phyloP scores from a whole-genome alignment of 2,888 invertebrate genomes.

The Chelonus formosanus region DNA sequence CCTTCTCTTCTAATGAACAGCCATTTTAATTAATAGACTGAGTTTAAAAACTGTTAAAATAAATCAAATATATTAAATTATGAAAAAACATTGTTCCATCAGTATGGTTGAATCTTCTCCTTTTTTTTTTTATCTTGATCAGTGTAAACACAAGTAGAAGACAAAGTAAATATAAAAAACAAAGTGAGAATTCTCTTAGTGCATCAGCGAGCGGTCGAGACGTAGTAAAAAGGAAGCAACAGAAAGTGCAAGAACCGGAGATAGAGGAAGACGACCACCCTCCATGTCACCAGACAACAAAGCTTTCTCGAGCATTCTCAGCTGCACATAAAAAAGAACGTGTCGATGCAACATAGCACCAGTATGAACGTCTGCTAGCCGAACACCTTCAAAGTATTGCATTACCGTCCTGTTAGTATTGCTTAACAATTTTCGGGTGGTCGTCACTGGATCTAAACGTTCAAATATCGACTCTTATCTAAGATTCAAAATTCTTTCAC shows the following conservation, averaged over 20 bases:
- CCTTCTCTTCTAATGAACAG: no score
- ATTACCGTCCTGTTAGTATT: constrained; percentile 40
- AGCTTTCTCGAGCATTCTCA: constrained; percentile 8
- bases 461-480: no score
- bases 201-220: constrained; percentile 4
- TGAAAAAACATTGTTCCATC: no score
- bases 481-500: neutral
- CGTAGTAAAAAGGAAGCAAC: constrained; percentile 7
- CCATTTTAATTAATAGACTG: no score
- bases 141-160: no score
- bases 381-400: constrained; percentile 37
- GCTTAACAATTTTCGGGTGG: constrained; percentile 49
- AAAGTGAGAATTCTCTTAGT: neutral
- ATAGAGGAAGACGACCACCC: constrained; percentile 18
- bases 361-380: constrained; percentile 6
- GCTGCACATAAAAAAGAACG: no score
- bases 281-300: constrained; percentile 24
- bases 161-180: neutral
- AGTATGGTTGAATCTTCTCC: no score
- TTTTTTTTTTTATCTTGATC: no score
- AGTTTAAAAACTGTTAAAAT: no score
- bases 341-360: neutral
- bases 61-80: no score
- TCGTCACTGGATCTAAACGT: constrained; percentile 31
- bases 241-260: constrained; percentile 22